Percentiles rank a stretch among this genome's conserved stretches.
Evolutionary conservation across 2,113 vertebrate genomes (phyloP).

Genomic region (Nicator chloris): DNA sequence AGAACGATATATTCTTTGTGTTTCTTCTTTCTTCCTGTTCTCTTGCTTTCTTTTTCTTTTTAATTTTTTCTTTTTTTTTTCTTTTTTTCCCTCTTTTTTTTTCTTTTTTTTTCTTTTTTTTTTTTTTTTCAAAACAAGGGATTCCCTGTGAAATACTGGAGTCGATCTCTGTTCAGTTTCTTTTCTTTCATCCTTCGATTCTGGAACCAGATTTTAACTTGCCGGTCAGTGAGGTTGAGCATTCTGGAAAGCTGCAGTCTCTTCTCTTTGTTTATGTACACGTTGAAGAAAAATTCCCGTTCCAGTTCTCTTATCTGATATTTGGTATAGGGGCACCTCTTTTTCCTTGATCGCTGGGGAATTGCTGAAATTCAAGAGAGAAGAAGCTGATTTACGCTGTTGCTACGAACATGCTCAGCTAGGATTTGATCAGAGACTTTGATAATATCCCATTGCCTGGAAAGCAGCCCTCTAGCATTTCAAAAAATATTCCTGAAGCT

Average conservation of each 20-base stretch:
- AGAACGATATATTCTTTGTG: conserved; percentile 13
- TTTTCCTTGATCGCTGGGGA: conserved; percentile 92
- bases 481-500: background rate
- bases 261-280: conserved; percentile 99
- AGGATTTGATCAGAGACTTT: background rate
- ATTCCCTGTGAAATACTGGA: conserved; percentile 98
- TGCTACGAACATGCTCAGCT: background rate
- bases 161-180: conserved; percentile 97
- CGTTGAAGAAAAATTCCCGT: conserved; percentile 99
- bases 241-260: conserved; percentile 96
- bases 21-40: background rate
- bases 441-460: background rate
- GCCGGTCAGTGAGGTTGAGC: conserved; percentile 96
- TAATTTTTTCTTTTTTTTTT: background rate
- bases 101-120: no score
- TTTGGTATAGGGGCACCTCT: conserved; percentile 97
- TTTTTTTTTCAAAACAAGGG: conserved; percentile 87
- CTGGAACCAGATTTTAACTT: conserved; percentile 99
- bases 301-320: conserved; percentile 99
- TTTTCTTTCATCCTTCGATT: conserved; percentile 99
- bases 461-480: background rate
- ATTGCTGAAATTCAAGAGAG: conserved; percentile 71
- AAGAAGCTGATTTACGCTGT: conserved; percentile 14
- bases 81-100: background rate
- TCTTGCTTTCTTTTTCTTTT: background rate